These are phyloP conservation scores for Uropsilus gracilis DNA, from an alignment of 2,113 vertebrate genomes.

Conservation along the genomic window DNA sequence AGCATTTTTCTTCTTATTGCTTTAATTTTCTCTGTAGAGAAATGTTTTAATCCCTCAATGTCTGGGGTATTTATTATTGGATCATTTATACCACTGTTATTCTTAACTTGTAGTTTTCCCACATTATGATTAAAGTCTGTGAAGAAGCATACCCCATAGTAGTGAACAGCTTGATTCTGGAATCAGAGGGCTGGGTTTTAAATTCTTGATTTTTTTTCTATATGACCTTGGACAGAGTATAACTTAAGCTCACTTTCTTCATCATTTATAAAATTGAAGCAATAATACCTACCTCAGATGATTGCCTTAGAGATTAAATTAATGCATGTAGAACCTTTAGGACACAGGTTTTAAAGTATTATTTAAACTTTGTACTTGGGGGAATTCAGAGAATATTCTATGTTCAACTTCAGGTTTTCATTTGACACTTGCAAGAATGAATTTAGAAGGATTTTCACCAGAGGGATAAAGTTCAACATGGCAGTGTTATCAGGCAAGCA, in stretches of 20 bases:
- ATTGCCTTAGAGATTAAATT: not conserved
- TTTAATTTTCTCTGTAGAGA: constrained; percentile 8
- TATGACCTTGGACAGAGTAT: not conserved
- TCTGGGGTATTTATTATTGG: not conserved
- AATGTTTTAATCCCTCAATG: not conserved
- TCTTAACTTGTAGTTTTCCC: constrained; percentile 7
- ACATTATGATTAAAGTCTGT: not conserved
- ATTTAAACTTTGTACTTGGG: not conserved
- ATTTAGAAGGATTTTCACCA: not conserved
- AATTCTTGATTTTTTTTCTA: not conserved
- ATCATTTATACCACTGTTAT: not conserved
- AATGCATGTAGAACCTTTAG: not conserved
- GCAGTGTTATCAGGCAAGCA: too few species aligned
- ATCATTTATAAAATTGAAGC: constrained; percentile 14
- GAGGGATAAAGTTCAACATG: not conserved
- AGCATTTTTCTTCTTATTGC: not conserved
- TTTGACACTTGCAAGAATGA: not conserved
- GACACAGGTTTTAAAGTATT: not conserved
- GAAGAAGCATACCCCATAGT: not conserved
- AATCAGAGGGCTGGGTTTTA: not conserved
- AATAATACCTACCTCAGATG: not conserved
- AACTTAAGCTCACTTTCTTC: not conserved
- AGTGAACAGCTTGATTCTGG: not conserved
- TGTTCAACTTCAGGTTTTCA: not conserved
- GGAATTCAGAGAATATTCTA: not conserved